Base-by-base conservation (phyloP, 1,140 invertebrate species). In the Heliconius nattereri region DNA sequence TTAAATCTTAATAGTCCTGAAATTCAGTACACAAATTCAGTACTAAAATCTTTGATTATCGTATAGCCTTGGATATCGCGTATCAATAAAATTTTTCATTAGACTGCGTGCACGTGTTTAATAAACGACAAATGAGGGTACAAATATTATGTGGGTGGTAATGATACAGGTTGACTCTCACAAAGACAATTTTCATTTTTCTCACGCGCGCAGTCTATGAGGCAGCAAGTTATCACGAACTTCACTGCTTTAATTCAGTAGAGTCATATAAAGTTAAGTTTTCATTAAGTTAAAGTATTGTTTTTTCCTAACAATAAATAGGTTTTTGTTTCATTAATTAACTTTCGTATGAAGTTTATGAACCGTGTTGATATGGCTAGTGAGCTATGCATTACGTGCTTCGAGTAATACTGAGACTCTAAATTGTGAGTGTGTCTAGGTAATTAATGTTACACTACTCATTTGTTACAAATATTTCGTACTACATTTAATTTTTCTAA, bases 201-300 rank as follows among this genome's bases (percentile, higher is more conserved):
- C 80, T 83, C 88, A 87, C 86, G 88, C 85, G 79, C 75, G 71
- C 71, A 70, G 78, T 84, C 84, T 87, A 89, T 87, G 82, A 87
- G 85, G 86, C 84, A 52, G 80, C 77, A 82, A 79, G 82, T 82
- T 84, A 80, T 82, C 80, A 71, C 79, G 73, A 52, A 81, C 80
- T 80, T 78, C 72, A 73, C 75, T 82, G 76, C 78, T 84, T 81
- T 80, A 83, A 81, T 82, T 77, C 81, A 84, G 81, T 80, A 54
- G 78, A 78, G 80, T 82, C 75, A 52, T 57, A 57, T 80, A 78
- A 74, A 81, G 71, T n/a, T 73, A 84, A 78, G 82, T 83, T 78
- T 82, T 83, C 54, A 83, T 82, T 81, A 85, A 80, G 81, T 83
- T 83, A 81, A 74, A 23, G 81, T 82, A 74, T 32, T 23, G 26